Conservation (phyloP, 1,140 invertebrate species). For the Leucophenga varia region DNA sequence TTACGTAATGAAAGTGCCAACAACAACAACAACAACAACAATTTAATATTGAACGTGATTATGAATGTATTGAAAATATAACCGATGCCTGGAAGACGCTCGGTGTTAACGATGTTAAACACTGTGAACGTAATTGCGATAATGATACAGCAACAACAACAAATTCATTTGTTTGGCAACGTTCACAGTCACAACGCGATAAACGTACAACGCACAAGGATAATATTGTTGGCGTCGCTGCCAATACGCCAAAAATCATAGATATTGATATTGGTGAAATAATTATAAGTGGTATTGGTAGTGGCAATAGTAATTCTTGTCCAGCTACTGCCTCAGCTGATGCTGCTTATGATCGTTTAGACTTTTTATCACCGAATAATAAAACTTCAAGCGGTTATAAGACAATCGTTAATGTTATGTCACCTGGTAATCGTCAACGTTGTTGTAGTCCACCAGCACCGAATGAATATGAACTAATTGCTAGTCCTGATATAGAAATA, state of each 20-base stretch:
- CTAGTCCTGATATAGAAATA: slow-evolving; percentile 60
- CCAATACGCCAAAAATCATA: slow-evolving; percentile 33
- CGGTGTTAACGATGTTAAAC: slow-evolving; percentile 70
- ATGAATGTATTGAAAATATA: slow-evolving; percentile 54
- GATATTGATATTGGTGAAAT: slow-evolving; percentile 49
- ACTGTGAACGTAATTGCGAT: slow-evolving; percentile 60
- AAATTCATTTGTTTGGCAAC: slow-evolving; percentile 49
- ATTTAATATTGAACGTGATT: slow-evolving; percentile 37
- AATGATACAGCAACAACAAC: slow-evolving; percentile 38
- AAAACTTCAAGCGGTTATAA: slow-evolving; percentile 70
- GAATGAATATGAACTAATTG: slow-evolving; percentile 51
- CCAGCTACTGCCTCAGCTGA: slow-evolving; percentile 24
- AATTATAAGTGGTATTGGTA: too few relatives aligned
- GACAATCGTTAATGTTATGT: slow-evolving; percentile 60
- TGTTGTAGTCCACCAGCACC: slow-evolving; percentile 33
- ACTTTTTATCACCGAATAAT: slow-evolving; percentile 76
- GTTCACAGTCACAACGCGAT: slow-evolving; percentile 51
- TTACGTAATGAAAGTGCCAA: slow-evolving; percentile 38
- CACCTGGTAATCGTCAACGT: slow-evolving; percentile 42
- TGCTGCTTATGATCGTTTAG: slow-evolving; percentile 73
- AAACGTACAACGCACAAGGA: slow-evolving; percentile 38
- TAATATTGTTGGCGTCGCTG: slow-evolving; percentile 10
- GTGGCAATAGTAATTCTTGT: neutral
- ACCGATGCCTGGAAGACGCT: slow-evolving; percentile 77
- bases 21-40: too few relatives aligned